A percentile compares a stretch with the other conserved stretches of the same genome.
Conservation (phyloP, 2,113 vertebrate species). For the Cichladusa arquata region DNA sequence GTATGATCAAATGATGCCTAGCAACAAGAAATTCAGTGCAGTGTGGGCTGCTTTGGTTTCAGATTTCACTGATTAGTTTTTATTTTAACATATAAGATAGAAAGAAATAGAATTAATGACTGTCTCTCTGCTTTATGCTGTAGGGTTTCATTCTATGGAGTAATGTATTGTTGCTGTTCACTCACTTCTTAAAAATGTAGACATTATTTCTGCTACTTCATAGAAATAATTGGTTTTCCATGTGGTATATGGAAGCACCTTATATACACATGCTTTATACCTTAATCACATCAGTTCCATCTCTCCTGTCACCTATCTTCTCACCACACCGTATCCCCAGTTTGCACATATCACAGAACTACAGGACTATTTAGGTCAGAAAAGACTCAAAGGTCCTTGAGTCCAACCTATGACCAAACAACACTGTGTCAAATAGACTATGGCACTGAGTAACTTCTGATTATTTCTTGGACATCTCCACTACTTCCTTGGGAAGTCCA, state of each 20-base stretch:
- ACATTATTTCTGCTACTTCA: not conserved
- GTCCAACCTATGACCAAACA: rapidly evolving
- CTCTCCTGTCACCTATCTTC: not conserved
- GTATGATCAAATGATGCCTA: not conserved
- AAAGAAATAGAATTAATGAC: not conserved
- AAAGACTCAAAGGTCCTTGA: not conserved
- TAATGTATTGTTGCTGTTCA: not conserved
- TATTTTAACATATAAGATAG: not conserved
- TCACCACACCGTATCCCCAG: not conserved
- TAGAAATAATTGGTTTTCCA: not conserved
- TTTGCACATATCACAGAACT: not conserved
- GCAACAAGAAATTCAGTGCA: not conserved
- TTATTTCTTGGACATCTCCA: not conserved
- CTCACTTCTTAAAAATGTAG: not conserved
- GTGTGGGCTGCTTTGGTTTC: not conserved
- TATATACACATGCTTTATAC: not conserved
- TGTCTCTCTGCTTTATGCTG: not conserved
- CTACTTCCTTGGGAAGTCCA: not conserved
- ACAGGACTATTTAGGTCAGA: not conserved
- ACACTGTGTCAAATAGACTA: not conserved
- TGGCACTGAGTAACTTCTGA: rapidly evolving
- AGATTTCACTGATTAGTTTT: not conserved
- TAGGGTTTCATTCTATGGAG: not conserved
- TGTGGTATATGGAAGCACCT: not conserved
- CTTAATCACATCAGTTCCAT: not conserved